Evolutionary conservation across 2,113 vertebrate species (phyloP).

Genomic region (Elanus axillaris): DNA sequence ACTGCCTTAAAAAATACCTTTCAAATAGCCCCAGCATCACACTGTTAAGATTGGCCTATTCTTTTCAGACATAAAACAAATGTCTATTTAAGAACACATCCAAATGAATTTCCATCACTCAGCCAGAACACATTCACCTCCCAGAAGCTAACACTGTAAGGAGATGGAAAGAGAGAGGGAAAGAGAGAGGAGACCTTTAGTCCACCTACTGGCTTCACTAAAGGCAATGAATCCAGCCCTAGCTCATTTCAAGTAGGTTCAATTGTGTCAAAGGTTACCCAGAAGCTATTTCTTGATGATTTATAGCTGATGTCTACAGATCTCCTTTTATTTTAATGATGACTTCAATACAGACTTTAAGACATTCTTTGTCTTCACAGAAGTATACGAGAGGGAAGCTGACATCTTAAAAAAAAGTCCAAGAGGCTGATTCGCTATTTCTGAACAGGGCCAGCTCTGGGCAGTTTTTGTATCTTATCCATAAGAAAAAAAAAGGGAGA

Average conservation of each 20-base stretch:
- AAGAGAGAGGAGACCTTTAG: constrained; percentile 30
- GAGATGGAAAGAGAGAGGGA: constrained; percentile 7
- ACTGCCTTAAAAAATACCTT: constrained; percentile 35
- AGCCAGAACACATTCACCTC: constrained; percentile 28
- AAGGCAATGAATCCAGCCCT: constrained; percentile 48
- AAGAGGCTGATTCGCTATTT: background rate
- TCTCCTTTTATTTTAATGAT: constrained; percentile 68
- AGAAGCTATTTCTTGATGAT: constrained; percentile 62
- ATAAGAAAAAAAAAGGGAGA: background rate
- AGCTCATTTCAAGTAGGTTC: constrained; percentile 60
- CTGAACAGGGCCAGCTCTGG: constrained; percentile 34
- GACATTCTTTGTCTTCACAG: constrained; percentile 50
- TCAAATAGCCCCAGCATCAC: constrained; percentile 18
- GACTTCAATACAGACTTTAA: constrained; percentile 46
- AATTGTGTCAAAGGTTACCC: constrained; percentile 63
- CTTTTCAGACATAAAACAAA: constrained; percentile 57
- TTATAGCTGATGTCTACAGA: constrained; percentile 58
- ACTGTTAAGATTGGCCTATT: constrained; percentile 1
- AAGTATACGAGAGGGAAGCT: constrained; percentile 5
- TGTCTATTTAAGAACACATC: constrained; percentile 53
- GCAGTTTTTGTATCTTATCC: constrained; percentile 33
- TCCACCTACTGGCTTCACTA: constrained; percentile 51
- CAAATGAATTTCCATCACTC: constrained; percentile 54
- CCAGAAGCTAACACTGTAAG: constrained; percentile 35
- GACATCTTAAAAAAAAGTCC: constrained; percentile 32